phyloP scores from a whole-genome alignment of 2,113 vertebrate species.

The Spermophilus dauricus region DNA sequence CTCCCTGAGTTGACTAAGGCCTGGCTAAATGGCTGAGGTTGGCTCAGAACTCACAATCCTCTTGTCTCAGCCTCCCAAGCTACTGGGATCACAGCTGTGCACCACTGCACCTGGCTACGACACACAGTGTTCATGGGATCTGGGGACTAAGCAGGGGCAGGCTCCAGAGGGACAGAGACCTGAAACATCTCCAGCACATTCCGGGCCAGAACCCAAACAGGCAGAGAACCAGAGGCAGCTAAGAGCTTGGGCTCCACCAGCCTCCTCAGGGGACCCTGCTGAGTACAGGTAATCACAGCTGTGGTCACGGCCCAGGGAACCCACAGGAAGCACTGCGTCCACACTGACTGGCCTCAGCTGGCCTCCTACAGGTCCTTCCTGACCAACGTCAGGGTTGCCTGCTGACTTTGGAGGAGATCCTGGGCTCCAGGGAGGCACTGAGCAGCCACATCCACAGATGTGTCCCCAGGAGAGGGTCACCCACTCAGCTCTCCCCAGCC shows the following conservation, averaged over 20 bases:
- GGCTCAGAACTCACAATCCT: too few relatives aligned
- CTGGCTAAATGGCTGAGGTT: too few relatives aligned
- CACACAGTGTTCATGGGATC: too few relatives aligned
- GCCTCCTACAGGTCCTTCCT: background rate
- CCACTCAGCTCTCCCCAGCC: background rate
- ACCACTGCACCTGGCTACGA: too few relatives aligned
- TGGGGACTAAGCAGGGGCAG: background rate
- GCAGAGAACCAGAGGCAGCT: background rate
- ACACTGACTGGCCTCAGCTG: background rate
- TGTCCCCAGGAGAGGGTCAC: background rate
- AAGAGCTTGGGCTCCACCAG: too few relatives aligned
- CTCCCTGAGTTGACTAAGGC: too few relatives aligned
- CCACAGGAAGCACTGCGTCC: background rate
- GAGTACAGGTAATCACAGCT: too few relatives aligned
- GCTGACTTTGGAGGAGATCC: too few relatives aligned
- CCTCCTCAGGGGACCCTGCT: too few relatives aligned
- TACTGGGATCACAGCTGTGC: too few relatives aligned
- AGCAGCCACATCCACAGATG: background rate
- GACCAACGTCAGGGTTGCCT: background rate
- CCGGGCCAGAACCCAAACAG: background rate
- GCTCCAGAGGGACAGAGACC: background rate
- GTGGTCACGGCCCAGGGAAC: background rate
- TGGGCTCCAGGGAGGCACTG: background rate
- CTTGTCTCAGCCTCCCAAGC: too few relatives aligned
- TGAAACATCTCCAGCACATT: too few relatives aligned